Conservation (phyloP, 2,113 vertebrate species). For the Microtus pennsylvanicus region DNA sequence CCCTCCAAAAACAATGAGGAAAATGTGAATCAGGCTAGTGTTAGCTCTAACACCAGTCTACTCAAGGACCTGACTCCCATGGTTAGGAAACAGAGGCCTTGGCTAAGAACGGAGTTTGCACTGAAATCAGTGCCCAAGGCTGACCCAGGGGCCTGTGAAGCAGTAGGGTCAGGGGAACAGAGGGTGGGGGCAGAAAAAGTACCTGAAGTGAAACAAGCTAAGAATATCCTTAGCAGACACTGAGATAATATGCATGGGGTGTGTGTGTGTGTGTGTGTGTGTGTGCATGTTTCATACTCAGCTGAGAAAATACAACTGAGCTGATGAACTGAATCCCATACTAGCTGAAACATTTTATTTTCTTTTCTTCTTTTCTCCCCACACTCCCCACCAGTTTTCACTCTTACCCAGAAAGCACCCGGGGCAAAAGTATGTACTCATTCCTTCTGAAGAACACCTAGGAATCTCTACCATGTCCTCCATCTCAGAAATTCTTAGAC, state of each 20-base stretch:
- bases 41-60: not conserved
- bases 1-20: slow-evolving; percentile 38
- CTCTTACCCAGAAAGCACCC: not conserved
- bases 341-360: not conserved
- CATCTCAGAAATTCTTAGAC: slow-evolving; percentile 7
- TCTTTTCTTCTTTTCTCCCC: not conserved
- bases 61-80: not conserved
- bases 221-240: not conserved
- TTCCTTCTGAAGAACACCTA: not conserved
- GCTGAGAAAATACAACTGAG: not conserved
- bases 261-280: too few species aligned
- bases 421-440: not conserved
- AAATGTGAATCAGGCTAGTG: slow-evolving; percentile 36
- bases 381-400: not conserved
- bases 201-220: too few species aligned
- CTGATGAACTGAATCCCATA: not conserved
- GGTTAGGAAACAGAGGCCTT: not conserved
- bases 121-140: not conserved
- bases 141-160: not conserved
- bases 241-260: fast-evolving
- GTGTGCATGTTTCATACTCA: fast-evolving
- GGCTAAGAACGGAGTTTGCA: not conserved
- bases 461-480: not conserved
- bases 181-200: too few species aligned
- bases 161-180: not conserved